Evolutionary conservation across 2,113 vertebrate genomes (phyloP), one percentile per base, ranked within the genome.

Genomic region (Theristicus caerulescens): DNA sequence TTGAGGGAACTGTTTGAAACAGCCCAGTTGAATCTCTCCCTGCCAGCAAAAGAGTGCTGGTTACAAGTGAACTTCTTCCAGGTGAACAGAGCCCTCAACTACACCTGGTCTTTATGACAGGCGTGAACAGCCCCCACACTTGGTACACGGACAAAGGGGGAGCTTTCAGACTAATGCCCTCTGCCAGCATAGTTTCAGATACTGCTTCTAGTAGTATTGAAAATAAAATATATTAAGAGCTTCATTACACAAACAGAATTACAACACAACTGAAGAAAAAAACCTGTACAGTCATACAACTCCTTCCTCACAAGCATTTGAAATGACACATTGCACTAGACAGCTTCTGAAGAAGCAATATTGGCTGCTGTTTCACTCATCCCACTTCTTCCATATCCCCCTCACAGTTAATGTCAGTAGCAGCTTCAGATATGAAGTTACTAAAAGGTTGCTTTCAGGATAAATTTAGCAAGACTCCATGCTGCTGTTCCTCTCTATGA

Each of bases 381-480:
- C 62, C 26, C 4, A 1, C 47, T 54, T 82, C 57, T 55, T 76
- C 81, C 76, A 9, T 13, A n/a, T 49, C 18, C 6, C 31, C 47
- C 54, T 72, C 57, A 40, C 67, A 78, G 77, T 62, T 55, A 76
- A 79, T 42, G 31, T 44, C 89, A 77, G 26, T 12, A 70, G 92
- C 69, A 71, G 81, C 80, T 93, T 89, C 94, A 94, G 74, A 44
- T 46, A 47, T 2, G 9, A 94, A 94, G 92, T 91, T 52, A 91
- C 82, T 91, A 24, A 90, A 78, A 69, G 80, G 71, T 70, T 94
- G 66, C 85, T 27, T 51, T 80, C 78, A 67, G 59, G 29, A 58
- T 69, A 72, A 57, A 81, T 88, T 44, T 80, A 95, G 74, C 91
- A 94, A 94, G 88, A 95, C 20, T 88, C 84, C 54, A 65, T 61